These are phyloP conservation scores for Centruroides sculpturatus DNA, from an alignment of 1,140 invertebrate species.

Conservation along the genomic window DNA sequence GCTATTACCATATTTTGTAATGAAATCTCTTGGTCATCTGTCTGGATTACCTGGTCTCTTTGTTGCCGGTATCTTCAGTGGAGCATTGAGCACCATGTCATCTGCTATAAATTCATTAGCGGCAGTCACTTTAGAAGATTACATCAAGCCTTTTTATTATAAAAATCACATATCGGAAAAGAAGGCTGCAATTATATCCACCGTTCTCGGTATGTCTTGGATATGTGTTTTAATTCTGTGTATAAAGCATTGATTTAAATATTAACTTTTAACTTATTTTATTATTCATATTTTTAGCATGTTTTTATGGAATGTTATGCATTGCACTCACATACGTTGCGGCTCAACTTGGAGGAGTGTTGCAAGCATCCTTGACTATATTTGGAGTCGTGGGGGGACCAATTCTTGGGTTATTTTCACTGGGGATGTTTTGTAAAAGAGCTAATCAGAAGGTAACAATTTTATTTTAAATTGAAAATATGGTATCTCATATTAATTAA, in stretches of 20 bases:
- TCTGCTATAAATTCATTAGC: constrained; percentile 69
- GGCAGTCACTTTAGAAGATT: constrained; percentile 74
- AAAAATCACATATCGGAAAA: neutral
- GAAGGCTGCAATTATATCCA: constrained; percentile 10
- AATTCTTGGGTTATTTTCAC: constrained; percentile 56
- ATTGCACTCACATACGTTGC: constrained; percentile 57
- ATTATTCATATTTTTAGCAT: neutral
- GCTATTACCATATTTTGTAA: constrained; percentile 60
- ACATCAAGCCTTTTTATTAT: constrained; percentile 30
- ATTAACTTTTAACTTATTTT: too few relatives aligned
- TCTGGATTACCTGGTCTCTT: constrained; percentile 64
- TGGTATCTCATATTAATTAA: too few relatives aligned
- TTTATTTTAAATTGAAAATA: too few relatives aligned
- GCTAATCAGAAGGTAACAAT: neutral
- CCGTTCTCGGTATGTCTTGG: constrained; percentile 10
- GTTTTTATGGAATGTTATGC: constrained; percentile 46
- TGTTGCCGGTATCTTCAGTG: constrained; percentile 67
- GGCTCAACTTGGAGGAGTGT: constrained; percentile 50
- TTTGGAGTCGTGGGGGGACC: constrained; percentile 69
- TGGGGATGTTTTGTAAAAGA: constrained; percentile 47
- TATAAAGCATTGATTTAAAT: too few relatives aligned
- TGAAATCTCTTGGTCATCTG: constrained; percentile 45
- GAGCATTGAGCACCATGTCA: constrained; percentile 68
- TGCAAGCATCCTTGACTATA: constrained; percentile 57
- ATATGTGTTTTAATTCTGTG: neutral